phyloP scores from a whole-genome alignment of 23 tunicate genomes.

The Aplidium turbinatum region DNA sequence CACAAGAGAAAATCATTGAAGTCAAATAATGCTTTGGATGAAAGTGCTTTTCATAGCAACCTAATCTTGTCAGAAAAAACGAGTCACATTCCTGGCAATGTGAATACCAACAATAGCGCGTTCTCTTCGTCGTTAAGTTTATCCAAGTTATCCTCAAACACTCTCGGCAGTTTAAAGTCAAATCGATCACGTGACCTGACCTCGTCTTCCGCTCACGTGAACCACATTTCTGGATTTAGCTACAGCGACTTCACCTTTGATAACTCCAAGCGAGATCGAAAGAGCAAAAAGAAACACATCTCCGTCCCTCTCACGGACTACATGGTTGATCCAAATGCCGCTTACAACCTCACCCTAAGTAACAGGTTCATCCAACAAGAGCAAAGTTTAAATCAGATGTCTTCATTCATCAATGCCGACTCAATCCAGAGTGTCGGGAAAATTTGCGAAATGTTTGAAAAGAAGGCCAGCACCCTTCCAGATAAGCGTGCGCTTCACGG shows the following conservation, averaged over 20 bases:
- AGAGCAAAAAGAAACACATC: slow-evolving; percentile 20
- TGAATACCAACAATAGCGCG: no score
- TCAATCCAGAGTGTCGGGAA: slow-evolving; percentile 47
- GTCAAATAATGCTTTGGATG: no score
- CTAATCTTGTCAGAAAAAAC: not conserved
- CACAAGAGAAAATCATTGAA: no score
- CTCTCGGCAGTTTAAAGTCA: not conserved
- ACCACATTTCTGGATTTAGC: not conserved
- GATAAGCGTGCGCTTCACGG: not conserved
- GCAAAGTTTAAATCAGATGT: slow-evolving; percentile 28
- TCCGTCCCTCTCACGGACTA: slow-evolving; percentile 46
- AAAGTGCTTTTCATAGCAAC: no score
- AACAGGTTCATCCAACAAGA: not conserved
- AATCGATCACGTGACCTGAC: not conserved
- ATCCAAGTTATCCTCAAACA: not conserved
- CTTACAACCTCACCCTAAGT: slow-evolving; percentile 28
- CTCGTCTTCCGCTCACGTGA: not conserved
- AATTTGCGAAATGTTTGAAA: slow-evolving; percentile 29
- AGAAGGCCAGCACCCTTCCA: not conserved
- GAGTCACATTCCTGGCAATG: no score
- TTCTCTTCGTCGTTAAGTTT: not conserved
- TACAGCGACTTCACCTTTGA: not conserved
- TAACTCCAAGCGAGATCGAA: slow-evolving; percentile 5
- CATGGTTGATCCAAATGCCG: slow-evolving; percentile 26
- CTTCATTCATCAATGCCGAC: slow-evolving; percentile 61